Percentiles rank a stretch among this genome's conserved stretches.
Evolutionary conservation across 2,113 vertebrate species (phyloP).

Genomic region (Condylura cristata): DNA sequence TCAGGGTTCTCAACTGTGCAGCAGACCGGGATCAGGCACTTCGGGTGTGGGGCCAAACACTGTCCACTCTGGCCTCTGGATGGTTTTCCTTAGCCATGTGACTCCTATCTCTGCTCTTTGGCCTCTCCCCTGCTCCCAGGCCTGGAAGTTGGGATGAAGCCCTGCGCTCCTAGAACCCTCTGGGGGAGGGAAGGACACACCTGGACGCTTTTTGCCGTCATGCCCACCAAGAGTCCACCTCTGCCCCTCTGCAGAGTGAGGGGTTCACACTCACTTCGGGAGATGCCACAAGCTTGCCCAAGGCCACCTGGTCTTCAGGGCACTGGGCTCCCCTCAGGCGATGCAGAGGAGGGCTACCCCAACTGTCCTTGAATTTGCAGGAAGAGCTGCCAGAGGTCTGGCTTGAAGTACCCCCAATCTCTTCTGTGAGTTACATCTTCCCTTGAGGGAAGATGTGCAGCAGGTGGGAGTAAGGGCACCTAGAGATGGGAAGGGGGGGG

Average conservation of each 20-base stretch:
- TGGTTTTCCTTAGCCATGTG: background rate
- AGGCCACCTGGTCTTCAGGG: conserved; percentile 64
- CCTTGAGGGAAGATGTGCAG: background rate
- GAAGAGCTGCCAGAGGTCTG: background rate
- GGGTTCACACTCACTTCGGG: background rate
- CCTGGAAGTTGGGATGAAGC: background rate
- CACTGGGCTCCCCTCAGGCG: background rate
- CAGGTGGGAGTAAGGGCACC: background rate
- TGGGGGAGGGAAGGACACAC: background rate
- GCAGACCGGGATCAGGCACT: background rate
- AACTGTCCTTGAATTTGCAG: conserved; percentile 20
- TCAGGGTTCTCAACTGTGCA: background rate
- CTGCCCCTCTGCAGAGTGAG: background rate
- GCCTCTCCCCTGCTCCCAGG: background rate
- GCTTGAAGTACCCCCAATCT: background rate
- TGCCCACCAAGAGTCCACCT: background rate
- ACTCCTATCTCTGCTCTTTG: background rate
- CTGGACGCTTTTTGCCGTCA: background rate
- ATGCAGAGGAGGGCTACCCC: background rate
- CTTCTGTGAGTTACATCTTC: background rate
- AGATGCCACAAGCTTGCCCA: conserved; percentile 39
- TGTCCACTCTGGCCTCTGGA: background rate
- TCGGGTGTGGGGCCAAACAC: background rate
- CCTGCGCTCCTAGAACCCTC: background rate
- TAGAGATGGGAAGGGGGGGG: background rate